phyloP scores from a whole-genome alignment of 2,113 vertebrate species.

The Glaucidium brasilianum region DNA sequence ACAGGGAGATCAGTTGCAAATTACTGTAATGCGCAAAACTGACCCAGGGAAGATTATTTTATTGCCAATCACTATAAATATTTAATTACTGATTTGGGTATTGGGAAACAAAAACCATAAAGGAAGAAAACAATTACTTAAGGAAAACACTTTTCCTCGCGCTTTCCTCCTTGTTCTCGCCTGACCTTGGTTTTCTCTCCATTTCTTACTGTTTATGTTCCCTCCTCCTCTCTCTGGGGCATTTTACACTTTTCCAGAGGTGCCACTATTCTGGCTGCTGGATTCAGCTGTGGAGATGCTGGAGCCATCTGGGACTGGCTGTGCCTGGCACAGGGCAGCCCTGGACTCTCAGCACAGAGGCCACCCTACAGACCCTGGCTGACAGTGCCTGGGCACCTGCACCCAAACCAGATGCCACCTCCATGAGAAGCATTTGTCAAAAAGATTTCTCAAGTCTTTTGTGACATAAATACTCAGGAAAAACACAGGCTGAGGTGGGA shows the following conservation, averaged over 20 bases:
- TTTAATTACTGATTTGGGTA: not conserved
- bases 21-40: not conserved
- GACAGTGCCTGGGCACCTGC: not conserved
- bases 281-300: not conserved
- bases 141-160: not conserved
- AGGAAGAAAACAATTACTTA: not conserved
- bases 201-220: not conserved
- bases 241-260: not conserved
- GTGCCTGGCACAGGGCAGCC: not conserved
- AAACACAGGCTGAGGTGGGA: fast-evolving
- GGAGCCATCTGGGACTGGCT: not conserved
- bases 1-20: not conserved
- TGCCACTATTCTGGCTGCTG: fast-evolving
- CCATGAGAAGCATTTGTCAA: too few species aligned
- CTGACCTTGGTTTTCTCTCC: not conserved
- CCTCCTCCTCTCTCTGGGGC: not conserved
- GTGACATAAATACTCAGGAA: not conserved
- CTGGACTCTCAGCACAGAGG: too few species aligned
- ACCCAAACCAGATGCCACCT: not conserved
- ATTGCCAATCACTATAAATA: not conserved
- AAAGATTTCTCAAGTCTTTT: not conserved
- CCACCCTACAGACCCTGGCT: not conserved
- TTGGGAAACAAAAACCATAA: not conserved
- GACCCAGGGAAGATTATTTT: not conserved
- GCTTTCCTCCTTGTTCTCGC: not conserved